A percentile compares a stretch with the other conserved stretches of the same genome.
Conservation (phyloP, 2,797 vertebrate genomes). For the Eptatretus atami region DNA sequence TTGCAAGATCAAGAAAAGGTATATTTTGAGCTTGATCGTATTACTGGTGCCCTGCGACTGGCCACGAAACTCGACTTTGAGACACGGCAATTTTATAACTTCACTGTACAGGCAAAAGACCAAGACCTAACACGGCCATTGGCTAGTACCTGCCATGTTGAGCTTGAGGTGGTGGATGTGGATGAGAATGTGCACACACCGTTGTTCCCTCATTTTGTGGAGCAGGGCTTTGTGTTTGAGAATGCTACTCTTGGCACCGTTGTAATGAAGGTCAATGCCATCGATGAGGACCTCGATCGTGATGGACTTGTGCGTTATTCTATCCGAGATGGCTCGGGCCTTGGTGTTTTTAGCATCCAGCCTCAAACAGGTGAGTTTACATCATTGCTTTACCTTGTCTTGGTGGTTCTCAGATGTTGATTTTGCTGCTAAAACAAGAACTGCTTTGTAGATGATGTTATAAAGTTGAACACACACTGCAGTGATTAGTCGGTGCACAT, state of each 20-base stretch:
- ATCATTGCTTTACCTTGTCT: too few relatives aligned
- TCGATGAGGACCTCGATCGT: conserved; percentile 47
- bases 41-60: conserved; percentile 59
- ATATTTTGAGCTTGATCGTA: conserved; percentile 69
- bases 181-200: conserved; percentile 72
- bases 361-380: conserved; percentile 56
- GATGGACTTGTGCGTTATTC: conserved; percentile 74
- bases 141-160: conserved; percentile 56
- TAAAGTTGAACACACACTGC: too few relatives aligned
- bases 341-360: conserved; percentile 65
- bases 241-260: conserved; percentile 41
- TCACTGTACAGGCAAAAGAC: conserved; percentile 71
- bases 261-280: conserved; percentile 48
- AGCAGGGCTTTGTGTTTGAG: conserved; percentile 61
- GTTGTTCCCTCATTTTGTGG: conserved; percentile 41
- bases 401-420: too few relatives aligned
- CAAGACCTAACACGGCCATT: conserved; percentile 60
- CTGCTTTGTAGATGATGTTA: too few relatives aligned
- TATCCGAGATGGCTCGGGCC: conserved; percentile 63
- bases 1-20: conserved; percentile 30
- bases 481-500: too few relatives aligned
- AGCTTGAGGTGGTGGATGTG: conserved; percentile 67
- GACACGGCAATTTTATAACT: conserved; percentile 52
- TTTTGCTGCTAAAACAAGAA: too few relatives aligned
- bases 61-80: conserved; percentile 65